A percentile compares a stretch with the other conserved stretches of the same genome.
These are phyloP conservation scores for Monodelphis domestica DNA, from an alignment of 2,797 vertebrate genomes.

Conservation along the genomic window DNA sequence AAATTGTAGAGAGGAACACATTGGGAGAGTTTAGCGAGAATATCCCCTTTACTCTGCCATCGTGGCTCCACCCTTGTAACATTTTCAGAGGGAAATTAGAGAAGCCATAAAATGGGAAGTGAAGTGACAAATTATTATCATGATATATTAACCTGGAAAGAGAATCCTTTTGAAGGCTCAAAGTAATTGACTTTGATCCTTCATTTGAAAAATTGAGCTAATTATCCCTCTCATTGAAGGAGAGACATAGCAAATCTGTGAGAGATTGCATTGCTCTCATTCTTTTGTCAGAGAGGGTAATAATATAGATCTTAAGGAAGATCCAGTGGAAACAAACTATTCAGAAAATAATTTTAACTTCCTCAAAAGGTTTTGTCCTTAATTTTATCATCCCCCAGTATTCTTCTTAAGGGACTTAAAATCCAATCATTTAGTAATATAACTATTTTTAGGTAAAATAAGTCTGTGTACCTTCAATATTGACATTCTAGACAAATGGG, in stretches of 20 bases:
- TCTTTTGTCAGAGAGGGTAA: conserved; percentile 21
- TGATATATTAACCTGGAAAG: background rate
- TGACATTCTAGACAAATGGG: background rate
- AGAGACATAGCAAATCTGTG: conserved; percentile 20
- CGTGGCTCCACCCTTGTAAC: background rate
- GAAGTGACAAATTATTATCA: conserved; percentile 12
- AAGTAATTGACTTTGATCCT: conserved; percentile 18
- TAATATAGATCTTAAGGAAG: background rate
- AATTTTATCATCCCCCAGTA: conserved; percentile 22
- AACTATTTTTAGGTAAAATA: background rate
- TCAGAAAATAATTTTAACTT: conserved; percentile 52
- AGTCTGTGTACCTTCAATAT: background rate
- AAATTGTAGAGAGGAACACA: background rate
- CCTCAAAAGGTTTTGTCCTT: conserved; percentile 45
- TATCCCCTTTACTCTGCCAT: background rate
- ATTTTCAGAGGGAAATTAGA: background rate
- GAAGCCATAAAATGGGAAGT: background rate
- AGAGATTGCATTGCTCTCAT: conserved; percentile 21
- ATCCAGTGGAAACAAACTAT: conserved; percentile 9
- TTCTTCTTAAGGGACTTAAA: conserved; percentile 9
- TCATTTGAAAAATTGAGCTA: background rate
- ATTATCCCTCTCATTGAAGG: conserved; percentile 14
- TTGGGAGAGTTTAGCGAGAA: background rate
- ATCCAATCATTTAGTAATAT: background rate
- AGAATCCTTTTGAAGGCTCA: conserved; percentile 14